These are phyloP conservation scores for Mirounga angustirostris DNA, from an alignment of 2,113 vertebrate species.

Conservation along the genomic window DNA sequence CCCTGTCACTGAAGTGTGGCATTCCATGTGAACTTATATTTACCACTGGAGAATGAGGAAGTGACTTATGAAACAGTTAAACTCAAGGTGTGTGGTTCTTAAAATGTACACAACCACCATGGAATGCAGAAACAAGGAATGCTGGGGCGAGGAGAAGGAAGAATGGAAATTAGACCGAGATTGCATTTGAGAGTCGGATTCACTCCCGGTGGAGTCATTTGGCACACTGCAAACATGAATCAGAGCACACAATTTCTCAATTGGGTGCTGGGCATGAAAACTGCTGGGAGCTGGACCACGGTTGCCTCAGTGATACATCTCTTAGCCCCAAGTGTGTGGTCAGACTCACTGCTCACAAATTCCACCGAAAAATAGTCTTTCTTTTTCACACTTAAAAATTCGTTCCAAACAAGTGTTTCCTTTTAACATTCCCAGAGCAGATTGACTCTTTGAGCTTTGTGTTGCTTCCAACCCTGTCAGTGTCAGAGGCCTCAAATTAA, in stretches of 20 bases:
- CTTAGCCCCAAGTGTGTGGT: constrained; percentile 32
- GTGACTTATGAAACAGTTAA: constrained; percentile 78
- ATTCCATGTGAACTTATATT: neutral
- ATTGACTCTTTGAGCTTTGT: constrained; percentile 67
- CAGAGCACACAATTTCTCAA: constrained; percentile 35
- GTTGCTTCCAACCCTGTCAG: constrained; percentile 71
- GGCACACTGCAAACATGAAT: rapidly evolving
- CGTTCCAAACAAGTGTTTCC: constrained; percentile 75
- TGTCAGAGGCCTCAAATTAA: constrained; percentile 64
- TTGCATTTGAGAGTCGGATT: constrained; percentile 68
- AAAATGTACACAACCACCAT: constrained; percentile 70
- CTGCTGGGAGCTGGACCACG: neutral
- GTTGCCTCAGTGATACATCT: constrained; percentile 38
- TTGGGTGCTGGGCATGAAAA: neutral
- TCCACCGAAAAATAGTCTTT: constrained; percentile 63
- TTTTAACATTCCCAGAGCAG: constrained; percentile 75
- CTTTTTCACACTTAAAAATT: constrained; percentile 59
- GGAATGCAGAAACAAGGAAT: constrained; percentile 82
- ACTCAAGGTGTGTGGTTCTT: constrained; percentile 79
- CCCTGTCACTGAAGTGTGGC: neutral
- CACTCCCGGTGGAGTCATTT: constrained; percentile 59
- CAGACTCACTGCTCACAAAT: constrained; percentile 51
- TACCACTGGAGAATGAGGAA: constrained; percentile 78
- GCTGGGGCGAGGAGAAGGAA: constrained; percentile 71
- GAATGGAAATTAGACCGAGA: constrained; percentile 61